Base-by-base conservation (phyloP, 2,888 invertebrate species). In the Synanthedon formicaeformis region DNA sequence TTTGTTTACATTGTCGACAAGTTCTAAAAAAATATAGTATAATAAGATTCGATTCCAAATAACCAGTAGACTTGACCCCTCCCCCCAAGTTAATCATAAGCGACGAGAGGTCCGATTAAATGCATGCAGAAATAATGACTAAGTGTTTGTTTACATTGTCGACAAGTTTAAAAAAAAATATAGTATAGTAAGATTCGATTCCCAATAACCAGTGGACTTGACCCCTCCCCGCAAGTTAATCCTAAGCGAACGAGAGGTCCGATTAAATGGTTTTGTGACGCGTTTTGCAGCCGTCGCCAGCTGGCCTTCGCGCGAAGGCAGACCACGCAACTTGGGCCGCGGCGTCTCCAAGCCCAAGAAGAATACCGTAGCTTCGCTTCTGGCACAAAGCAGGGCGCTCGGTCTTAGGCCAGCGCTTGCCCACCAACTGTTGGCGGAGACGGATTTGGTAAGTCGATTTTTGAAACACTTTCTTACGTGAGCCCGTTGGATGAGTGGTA, bases 331-430 rank as follows among this genome's bases (percentile, higher is more conserved):
- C 81, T 88, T 96, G 27, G 96, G 96, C 23, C 90, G 95, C 5
- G 96, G 96, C 0, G 94, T 95, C 18, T 95, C 95, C 65, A 95
- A 95, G 75, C 96, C 96, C 57, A 96, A 96, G 89, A 96, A 96
- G 88, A 96, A 96, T 75, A 96, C 96, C 0, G 96, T 96, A 1
- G 96, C 96, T 1, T 96, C 96, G 2, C 81, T 96, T 52, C 81
- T 96, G 60, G 96, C 96, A 0, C 96, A 96, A 81, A 95, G 95
- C 69, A 83, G 96, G 55, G 96, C 95, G 4, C 89, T 95, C 41
- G 95, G 94, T 0, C 90, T 94, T 5, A 90, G 94, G 66, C 94
- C 94, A 8, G 92, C 93, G 69, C 75, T 94, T 51, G 93, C 94
- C 50, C 93, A 94, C 27, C 92, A 92, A 67, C 90, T 94, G 57